These are phyloP conservation scores for Drosophila nigromelanica DNA, from an alignment of 1,140 invertebrate genomes.

Conservation along the genomic window DNA sequence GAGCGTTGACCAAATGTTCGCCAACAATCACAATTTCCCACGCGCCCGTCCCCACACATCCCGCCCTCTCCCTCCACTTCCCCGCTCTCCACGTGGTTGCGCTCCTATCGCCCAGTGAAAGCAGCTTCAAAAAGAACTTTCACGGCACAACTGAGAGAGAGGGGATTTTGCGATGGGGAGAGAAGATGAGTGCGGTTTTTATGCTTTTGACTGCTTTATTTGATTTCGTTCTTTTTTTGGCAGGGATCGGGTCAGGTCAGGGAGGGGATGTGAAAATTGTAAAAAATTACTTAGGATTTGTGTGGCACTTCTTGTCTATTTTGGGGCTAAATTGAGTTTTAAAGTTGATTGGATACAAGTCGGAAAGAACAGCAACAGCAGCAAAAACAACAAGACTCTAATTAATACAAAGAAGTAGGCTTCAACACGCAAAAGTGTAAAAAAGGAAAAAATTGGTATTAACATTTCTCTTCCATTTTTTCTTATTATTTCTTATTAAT, in stretches of 20 bases:
- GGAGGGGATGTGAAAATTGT: slow-evolving; percentile 28
- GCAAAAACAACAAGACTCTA: slow-evolving; percentile 22
- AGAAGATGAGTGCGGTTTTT: slow-evolving; percentile 63
- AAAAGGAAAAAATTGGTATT: too few species aligned
- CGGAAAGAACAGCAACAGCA: slow-evolving; percentile 3
- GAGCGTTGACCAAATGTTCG: slow-evolving; percentile 11
- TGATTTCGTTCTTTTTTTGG: slow-evolving; percentile 56
- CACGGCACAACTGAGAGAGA: slow-evolving; percentile 17
- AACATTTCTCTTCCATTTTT: too few species aligned
- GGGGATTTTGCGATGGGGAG: slow-evolving; percentile 1
- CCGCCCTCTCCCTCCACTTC: neutral
- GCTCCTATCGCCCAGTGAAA: slow-evolving; percentile 30
- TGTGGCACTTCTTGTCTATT: slow-evolving; percentile 44
- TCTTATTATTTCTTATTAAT: too few species aligned
- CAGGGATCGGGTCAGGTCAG: neutral
- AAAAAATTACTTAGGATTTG: slow-evolving; percentile 61
- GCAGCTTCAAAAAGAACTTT: slow-evolving; percentile 63
- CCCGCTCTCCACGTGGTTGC: too few species aligned
- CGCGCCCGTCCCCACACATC: neutral
- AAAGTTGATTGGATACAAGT: slow-evolving; percentile 42
- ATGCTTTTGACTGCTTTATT: slow-evolving; percentile 74
- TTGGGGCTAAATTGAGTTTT: slow-evolving; percentile 66
- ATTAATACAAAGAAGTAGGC: slow-evolving; percentile 20
- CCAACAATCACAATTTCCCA: slow-evolving; percentile 27
- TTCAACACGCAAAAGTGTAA: neutral